Conservation (phyloP, 2,888 invertebrate species). For the Sympetrum striolatum region DNA sequence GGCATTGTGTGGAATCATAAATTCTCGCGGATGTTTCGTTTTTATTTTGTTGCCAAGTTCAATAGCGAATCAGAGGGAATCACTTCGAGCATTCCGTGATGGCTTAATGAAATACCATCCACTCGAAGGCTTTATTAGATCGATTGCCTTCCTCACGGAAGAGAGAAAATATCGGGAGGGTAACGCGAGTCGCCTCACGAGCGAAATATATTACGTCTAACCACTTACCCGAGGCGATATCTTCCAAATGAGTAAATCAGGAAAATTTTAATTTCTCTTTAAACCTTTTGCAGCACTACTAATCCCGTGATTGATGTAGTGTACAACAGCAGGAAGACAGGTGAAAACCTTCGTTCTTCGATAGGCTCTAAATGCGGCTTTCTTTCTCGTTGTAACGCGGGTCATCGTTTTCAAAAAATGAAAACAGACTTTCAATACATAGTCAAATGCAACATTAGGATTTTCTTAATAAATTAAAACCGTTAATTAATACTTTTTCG, state of each 20-base stretch:
- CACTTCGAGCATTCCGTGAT: background rate
- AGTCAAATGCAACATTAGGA: too few relatives aligned
- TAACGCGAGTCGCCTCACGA: background rate
- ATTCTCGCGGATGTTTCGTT: background rate
- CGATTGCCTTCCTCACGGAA: background rate
- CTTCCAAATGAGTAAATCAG: background rate
- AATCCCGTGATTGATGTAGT: background rate
- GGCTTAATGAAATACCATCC: background rate
- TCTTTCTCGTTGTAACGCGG: too few relatives aligned
- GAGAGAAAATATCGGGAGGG: background rate
- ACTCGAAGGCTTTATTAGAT: background rate
- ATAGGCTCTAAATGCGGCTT: background rate
- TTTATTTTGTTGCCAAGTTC: background rate
- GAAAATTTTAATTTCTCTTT: background rate
- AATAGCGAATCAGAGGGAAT: background rate
- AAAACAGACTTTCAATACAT: background rate
- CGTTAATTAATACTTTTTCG: too few relatives aligned
- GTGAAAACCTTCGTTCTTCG: background rate
- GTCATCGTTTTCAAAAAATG: background rate
- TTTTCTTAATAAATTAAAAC: too few relatives aligned
- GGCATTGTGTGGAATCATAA: background rate
- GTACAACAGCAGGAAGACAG: too few relatives aligned
- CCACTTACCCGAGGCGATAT: background rate
- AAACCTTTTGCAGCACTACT: background rate
- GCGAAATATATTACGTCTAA: background rate